Base-by-base conservation (phyloP, 2,888 invertebrate species). In the Mellilla xanthometata region DNA sequence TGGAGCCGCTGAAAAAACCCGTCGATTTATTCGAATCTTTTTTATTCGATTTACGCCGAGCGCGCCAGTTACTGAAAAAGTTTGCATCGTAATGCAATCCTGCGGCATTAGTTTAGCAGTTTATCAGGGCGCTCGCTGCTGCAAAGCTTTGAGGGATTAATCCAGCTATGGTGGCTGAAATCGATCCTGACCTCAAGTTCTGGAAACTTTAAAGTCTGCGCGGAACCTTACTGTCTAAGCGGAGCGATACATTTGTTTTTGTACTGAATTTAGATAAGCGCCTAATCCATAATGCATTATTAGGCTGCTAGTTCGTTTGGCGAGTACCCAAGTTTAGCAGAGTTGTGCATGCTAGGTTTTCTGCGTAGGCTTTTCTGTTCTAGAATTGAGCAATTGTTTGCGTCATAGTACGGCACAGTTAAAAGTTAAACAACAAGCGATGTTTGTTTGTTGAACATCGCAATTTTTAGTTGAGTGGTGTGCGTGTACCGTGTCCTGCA, bases 51-150 rank as follows among this genome's bases (percentile, higher is more conserved):
- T 80, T 77, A 68, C 74, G 68, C 70, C 60, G 60, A 60, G 62
- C 63, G 66, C 68, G 66, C 69, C 76, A 72, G 81, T 79, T 85
- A 76, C 81, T 85, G 83, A 84, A 87, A 88, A 88, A 88, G 79
- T 85, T 87, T 81, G 80, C 82, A 80, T 84, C 81, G 85, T 84
- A 85, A 84, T 82, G 84, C 85, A 81, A 84, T 88, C 83, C 74
- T 67, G 74, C 60, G 75, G 87, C 77, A 86, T 88, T 87, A 87
- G 83, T 82, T 83, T 75, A 68, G 73, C 73, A 80, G 78, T 88
- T 81, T 86, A 85, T 88, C 87, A 88, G 76, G 62, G 66, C 68
- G 66, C 72, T 74, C 72, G 71, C 74, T 69, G 71, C 77, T 72
- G 74, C 72, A 72, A 76, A 76, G 84, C 85, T 88, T 86, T 87